Evolutionary conservation across 2,888 invertebrate genomes (phyloP).

Genomic region (Bugulina stolonifera): DNA sequence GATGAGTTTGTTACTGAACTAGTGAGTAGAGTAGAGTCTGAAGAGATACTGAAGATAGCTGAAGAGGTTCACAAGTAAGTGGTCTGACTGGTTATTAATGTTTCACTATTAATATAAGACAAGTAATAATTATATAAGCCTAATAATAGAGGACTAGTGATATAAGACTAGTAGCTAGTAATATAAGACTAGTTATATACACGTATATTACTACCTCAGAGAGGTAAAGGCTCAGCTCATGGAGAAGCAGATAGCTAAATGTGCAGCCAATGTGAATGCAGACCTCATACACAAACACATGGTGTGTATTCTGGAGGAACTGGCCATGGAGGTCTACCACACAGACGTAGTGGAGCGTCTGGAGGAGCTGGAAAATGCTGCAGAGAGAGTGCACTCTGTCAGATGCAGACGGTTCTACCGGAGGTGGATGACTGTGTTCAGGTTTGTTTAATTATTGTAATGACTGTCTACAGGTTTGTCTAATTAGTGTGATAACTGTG

Average conservation of each 20-base stretch:
- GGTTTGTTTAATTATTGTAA: background rate
- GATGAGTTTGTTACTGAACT: slow-evolving; percentile 33
- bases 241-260: slow-evolving; percentile 33
- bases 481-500: too few species aligned
- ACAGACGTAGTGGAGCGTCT: slow-evolving; percentile 41
- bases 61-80: slow-evolving; percentile 34
- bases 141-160: too few species aligned
- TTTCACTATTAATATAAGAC: too few species aligned
- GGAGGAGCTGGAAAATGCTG: slow-evolving; percentile 36
- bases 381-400: background rate
- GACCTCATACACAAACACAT: slow-evolving; percentile 28
- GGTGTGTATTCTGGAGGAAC: slow-evolving; percentile 32
- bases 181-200: too few species aligned
- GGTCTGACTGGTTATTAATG: background rate
- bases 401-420: background rate
- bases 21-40: slow-evolving; percentile 30
- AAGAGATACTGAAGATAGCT: slow-evolving; percentile 31
- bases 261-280: slow-evolving; percentile 28
- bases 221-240: slow-evolving; percentile 36
- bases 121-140: too few species aligned
- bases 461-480: too few species aligned
- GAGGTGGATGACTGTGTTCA: background rate
- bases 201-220: too few species aligned
- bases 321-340: slow-evolving; percentile 35
- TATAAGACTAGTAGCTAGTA: too few species aligned